phyloP scores from a whole-genome alignment of 2,888 invertebrate species.

The Trichacis sp. region DNA sequence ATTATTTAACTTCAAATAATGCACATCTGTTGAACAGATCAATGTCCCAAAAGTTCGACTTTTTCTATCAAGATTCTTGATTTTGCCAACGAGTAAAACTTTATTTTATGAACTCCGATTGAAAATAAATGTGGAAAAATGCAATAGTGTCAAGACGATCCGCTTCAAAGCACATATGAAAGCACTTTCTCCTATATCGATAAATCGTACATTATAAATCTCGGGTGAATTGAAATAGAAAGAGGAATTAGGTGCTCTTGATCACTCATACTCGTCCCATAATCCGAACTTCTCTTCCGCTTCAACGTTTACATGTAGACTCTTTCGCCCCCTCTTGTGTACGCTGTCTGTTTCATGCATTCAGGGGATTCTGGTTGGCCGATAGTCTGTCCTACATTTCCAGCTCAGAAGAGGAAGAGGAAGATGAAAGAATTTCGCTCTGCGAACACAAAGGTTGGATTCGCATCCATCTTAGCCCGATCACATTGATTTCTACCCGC shows the following conservation, averaged over 20 bases:
- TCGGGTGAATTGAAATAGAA: conserved; percentile 12
- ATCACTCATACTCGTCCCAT: conserved; percentile 19
- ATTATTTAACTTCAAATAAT: no score
- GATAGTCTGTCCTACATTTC: conserved; percentile 39
- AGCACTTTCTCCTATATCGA: not conserved
- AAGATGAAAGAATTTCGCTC: conserved; percentile 25
- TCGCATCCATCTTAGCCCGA: conserved; percentile 32
- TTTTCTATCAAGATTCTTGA: no score
- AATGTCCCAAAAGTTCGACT: no score
- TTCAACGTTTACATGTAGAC: conserved; percentile 34
- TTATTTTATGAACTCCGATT: no score
- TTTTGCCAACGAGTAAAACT: no score
- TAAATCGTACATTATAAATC: conserved; percentile 32
- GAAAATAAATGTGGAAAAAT: no score
- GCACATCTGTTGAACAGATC: no score
- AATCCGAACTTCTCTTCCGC: conserved; percentile 33
- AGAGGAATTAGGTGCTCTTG: conserved; percentile 30
- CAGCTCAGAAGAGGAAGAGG: conserved; percentile 19
- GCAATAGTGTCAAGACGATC: no score
- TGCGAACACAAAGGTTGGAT: conserved; percentile 27
- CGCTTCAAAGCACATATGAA: not conserved
- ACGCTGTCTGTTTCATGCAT: conserved; percentile 37
- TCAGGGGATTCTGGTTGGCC: conserved; percentile 38
- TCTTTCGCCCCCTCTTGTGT: conserved; percentile 32
- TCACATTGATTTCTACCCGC: conserved; percentile 29